Evolutionary conservation across 64 coral and sea anemone species (phyloP), one percentile per base, ranked within the genome.

Genomic region (Stylophora pistillata): DNA sequence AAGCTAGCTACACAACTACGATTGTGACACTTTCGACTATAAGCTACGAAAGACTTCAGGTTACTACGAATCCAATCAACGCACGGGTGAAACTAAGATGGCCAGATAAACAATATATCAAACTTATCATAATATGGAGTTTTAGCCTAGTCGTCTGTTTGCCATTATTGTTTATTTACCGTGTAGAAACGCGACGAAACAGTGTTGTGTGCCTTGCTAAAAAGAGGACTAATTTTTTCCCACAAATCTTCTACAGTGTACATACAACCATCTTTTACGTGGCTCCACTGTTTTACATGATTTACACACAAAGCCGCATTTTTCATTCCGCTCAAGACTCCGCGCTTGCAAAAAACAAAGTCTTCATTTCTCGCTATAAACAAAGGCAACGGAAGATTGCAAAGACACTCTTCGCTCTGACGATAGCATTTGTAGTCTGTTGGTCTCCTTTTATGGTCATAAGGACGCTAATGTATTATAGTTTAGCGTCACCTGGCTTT

Each of bases 21-120:
- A 89, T 89, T 4, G 20, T 72, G 2, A 89, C 66, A 17, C 76
- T 89, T 73, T 61, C 81, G 15, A n/a, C 81, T 4, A 81, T 89
- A 30, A 79, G 88, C 9, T 11, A 69, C 37, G 56, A 89, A 72
- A 28, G 88, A 23, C 23, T 29, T 9, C 72, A 59, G 25, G 88
- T 77, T 0, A 25, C 81, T 14, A 81, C 20, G 2, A 29, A 59
- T 37, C 88, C 88, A 0, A 58, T 89, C 31, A 72, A 56, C 20
- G 30, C 53, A 2, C 32, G 79, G 17, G 16, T 30, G 9, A 33
- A 30, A n/a, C n/a, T 15, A 30, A 73, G 29, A 9, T 73, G 71
- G 27, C 71, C 26, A 73, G 0, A 17, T 14, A 73, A 11, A 30
- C 9, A 73, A 73, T 73, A 30, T 21, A 30, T 11, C 2, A 30